Evolutionary conservation across 2,797 vertebrate genomes (phyloP).

Genomic region (Scomberomorus guttatus): DNA sequence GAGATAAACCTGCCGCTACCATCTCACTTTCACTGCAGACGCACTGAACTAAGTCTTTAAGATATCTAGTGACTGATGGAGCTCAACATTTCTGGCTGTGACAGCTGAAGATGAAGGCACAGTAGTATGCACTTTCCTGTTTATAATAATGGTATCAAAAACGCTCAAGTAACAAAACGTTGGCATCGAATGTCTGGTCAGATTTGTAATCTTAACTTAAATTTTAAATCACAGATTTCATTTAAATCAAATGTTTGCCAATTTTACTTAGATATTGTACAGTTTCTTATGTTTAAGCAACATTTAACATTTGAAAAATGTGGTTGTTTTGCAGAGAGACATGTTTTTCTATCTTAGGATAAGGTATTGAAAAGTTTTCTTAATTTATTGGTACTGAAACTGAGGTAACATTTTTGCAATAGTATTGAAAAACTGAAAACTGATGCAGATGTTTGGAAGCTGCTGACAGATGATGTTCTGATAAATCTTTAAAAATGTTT

Average conservation of each 20-base stretch:
- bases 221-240: no score
- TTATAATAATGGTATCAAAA: not conserved
- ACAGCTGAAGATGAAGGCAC: not conserved
- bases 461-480: not conserved
- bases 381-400: not conserved
- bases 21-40: slow-evolving; percentile 43
- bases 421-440: not conserved
- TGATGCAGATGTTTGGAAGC: not conserved
- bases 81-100: slow-evolving; percentile 14
- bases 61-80: slow-evolving; percentile 18
- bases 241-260: no score
- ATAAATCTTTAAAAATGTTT: not conserved
- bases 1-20: slow-evolving; percentile 9
- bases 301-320: no score
- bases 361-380: not conserved
- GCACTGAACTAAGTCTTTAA: slow-evolving; percentile 2
- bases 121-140: not conserved
- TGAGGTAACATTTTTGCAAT: not conserved
- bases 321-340: no score
- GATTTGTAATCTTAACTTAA: not conserved
- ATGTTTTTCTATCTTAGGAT: no score
- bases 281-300: no score
- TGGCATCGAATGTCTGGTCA: no score
- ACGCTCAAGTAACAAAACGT: no score
- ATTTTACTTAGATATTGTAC: no score